These are phyloP conservation scores for Calameuta filiformis DNA, from an alignment of 2,888 invertebrate species.

Conservation along the genomic window DNA sequence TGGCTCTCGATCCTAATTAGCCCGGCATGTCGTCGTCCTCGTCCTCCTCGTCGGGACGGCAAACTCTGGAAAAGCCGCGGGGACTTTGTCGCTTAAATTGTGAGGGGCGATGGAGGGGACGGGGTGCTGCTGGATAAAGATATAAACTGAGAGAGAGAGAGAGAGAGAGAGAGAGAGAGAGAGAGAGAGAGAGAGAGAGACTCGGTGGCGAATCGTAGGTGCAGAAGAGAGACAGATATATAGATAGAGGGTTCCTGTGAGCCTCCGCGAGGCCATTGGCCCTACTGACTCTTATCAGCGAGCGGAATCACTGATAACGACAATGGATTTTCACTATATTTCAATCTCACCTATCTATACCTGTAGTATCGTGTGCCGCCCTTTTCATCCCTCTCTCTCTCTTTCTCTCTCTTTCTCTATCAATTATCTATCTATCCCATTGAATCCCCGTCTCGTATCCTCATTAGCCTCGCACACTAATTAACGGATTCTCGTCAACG, in stretches of 20 bases:
- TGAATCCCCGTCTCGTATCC: background rate
- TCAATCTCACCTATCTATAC: background rate
- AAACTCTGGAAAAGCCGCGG: background rate
- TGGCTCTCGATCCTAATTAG: slow-evolving; percentile 48
- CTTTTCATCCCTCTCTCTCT: slow-evolving; percentile 10
- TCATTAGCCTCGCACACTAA: slow-evolving; percentile 23
- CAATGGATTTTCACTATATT: background rate
- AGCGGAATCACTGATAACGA: background rate
- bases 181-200: background rate
- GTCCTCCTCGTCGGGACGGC: background rate
- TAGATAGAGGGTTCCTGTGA: background rate
- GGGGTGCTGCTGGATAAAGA: background rate
- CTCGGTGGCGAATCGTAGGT: too few species aligned
- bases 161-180: background rate
- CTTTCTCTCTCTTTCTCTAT: slow-evolving; percentile 7
- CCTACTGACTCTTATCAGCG: background rate
- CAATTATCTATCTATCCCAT: background rate
- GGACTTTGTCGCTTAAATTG: background rate
- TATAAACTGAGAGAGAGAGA: background rate
- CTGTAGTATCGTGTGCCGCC: background rate
- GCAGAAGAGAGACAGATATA: too few species aligned
- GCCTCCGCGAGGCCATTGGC: background rate
- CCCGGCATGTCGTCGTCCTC: slow-evolving; percentile 16
- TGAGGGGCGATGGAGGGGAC: background rate
- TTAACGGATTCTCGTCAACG: slow-evolving; percentile 24